Evolutionary conservation across 2,797 vertebrate species (phyloP), one percentile per base, ranked within the genome.

Genomic region (Allenopithecus nigroviridis): DNA sequence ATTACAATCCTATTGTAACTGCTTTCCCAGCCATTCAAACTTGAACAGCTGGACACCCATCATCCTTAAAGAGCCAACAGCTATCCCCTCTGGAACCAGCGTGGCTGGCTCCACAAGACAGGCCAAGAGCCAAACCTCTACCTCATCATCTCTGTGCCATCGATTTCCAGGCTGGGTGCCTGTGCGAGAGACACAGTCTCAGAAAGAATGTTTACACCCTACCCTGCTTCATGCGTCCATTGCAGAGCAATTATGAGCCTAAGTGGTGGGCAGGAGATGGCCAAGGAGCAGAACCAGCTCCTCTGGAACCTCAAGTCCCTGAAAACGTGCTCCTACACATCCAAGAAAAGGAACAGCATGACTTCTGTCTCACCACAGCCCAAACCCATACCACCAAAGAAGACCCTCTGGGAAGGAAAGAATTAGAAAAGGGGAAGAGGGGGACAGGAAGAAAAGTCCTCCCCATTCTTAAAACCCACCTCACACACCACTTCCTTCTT

Each of bases 381-480:
- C 76, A 72, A 39, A 64, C 3, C 33, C 19, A 5, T 21, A 57
- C 64, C 64, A 22, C 94, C 80, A 39, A 55, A 6, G 84, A 48
- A 87, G 72, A 84, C 9, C 74, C 39, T 50, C 59, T 16, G 64
- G 43, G 48, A 91, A 81, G 50, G 22, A 46, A 11, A 89, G 36
- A 89, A n/a, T 28, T 33, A 2, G 7, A 81, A 91, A 96, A 88
- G 41, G 21, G 87, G 93, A 94, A 96, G 83, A 9, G 19, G 21
- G 14, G 19, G 21, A 92, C 48, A 64, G 88, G 94, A 96, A 93
- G 76, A 72, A 76, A 96, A 74, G 72, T 33, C 72, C 55, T 94
- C 30, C 19, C 9, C 0, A 1, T 30, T 84, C 81, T 88, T 46
- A 81, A 90, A 90, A 78, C 8, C 70, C 64, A 64, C 70, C 21